Evolutionary conservation across 2,113 vertebrate species (phyloP).

Genomic region (Lates calcarifer): DNA sequence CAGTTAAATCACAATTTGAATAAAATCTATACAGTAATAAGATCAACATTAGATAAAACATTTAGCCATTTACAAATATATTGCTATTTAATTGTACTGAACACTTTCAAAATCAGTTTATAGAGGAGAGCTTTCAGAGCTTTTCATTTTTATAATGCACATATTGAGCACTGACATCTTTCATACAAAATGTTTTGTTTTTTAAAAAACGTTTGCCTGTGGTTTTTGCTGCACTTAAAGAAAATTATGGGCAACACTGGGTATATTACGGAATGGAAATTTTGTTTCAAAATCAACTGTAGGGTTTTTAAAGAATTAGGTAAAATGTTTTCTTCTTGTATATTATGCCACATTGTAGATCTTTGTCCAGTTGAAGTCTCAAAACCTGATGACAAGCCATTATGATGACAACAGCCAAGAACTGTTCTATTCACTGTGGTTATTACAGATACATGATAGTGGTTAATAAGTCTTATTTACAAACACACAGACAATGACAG

Average conservation of each 20-base stretch:
- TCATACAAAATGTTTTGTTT: slow-evolving; percentile 80
- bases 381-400: slow-evolving; percentile 70
- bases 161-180: slow-evolving; percentile 84
- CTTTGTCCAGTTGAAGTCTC: slow-evolving; percentile 66
- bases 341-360: slow-evolving; percentile 59
- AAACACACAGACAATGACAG: slow-evolving; percentile 95
- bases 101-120: slow-evolving; percentile 80
- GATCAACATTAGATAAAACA: slow-evolving; percentile 84
- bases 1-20: slow-evolving; percentile 80
- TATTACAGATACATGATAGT: slow-evolving; percentile 94
- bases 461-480: slow-evolving; percentile 99
- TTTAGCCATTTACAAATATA: slow-evolving; percentile 89
- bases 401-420: slow-evolving; percentile 82
- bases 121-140: slow-evolving; percentile 78
- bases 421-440: slow-evolving; percentile 90
- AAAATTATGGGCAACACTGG: slow-evolving; percentile 72
- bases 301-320: slow-evolving; percentile 36
- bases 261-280: slow-evolving; percentile 60
- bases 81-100: slow-evolving; percentile 86
- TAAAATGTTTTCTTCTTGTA: slow-evolving; percentile 52
- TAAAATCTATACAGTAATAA: slow-evolving; percentile 85
- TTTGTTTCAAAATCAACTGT: slow-evolving; percentile 60
- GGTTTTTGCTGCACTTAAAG: slow-evolving; percentile 67
- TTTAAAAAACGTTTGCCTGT: slow-evolving; percentile 74
- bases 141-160: slow-evolving; percentile 82